Percentiles rank a stretch among this genome's conserved stretches.
Conservation (phyloP, 2,888 invertebrate genomes). For the Tetrapedia diversipes region DNA sequence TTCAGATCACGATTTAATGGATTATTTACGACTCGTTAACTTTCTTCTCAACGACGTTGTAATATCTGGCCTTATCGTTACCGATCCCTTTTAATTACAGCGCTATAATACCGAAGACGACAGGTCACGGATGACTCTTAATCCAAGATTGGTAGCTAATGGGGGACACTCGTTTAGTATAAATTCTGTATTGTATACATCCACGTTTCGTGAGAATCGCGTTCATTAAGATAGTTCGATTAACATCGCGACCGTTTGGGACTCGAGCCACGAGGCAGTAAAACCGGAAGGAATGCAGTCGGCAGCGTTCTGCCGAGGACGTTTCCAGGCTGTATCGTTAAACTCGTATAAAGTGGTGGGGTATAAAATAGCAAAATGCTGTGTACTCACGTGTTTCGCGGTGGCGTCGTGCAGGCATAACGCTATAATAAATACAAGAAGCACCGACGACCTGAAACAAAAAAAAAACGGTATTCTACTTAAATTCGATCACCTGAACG, state of each 20-base stretch:
- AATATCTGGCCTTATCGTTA: neutral
- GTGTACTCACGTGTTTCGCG: constrained; percentile 86
- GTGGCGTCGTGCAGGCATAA: constrained; percentile 84
- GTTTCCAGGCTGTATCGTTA: constrained; percentile 58
- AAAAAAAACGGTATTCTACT: constrained; percentile 62
- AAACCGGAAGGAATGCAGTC: constrained; percentile 75
- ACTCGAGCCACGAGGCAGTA: constrained; percentile 71
- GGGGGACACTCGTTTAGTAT: neutral
- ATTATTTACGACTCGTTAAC: neutral
- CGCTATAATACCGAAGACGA: neutral
- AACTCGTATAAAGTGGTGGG: constrained; percentile 43
- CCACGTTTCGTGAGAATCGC: constrained; percentile 44
- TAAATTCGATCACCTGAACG: too few relatives aligned
- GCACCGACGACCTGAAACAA: constrained; percentile 86
- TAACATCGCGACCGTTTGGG: constrained; percentile 50
- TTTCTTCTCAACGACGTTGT: neutral
- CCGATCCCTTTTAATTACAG: neutral
- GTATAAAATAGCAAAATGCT: neutral
- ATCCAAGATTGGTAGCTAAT: constrained; percentile 23
- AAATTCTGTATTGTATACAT: constrained; percentile 31
- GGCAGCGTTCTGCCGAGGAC: constrained; percentile 69
- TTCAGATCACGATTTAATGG: neutral
- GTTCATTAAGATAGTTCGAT: constrained; percentile 39
- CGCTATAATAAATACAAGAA: constrained; percentile 85
- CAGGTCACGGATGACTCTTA: neutral